Conservation (phyloP, 2,888 invertebrate species). For the Ceriagrion tenellum region DNA sequence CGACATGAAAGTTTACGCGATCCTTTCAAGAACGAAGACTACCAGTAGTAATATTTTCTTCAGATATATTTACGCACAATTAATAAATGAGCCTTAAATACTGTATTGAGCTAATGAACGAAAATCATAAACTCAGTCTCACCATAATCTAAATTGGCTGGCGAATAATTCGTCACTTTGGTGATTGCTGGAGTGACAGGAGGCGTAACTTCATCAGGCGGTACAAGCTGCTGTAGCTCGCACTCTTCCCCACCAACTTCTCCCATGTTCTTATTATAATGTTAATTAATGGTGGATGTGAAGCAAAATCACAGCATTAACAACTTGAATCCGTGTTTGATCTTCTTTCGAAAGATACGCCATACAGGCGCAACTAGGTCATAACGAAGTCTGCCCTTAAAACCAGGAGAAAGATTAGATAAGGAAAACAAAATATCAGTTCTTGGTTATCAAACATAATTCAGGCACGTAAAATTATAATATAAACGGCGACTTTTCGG, state of each 20-base stretch:
- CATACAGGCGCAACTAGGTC: neutral
- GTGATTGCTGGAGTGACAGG: slow-evolving; percentile 76
- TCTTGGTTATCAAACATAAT: neutral
- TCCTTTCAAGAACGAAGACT: too few species aligned
- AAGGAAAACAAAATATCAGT: neutral
- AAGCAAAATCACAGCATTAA: neutral
- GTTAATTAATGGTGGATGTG: neutral
- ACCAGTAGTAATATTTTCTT: too few species aligned
- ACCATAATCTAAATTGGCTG: slow-evolving; percentile 23
- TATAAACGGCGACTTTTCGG: neutral
- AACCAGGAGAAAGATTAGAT: neutral
- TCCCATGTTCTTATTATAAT: neutral
- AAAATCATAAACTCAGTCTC: neutral
- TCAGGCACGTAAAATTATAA: neutral
- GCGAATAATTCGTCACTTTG: slow-evolving; percentile 50
- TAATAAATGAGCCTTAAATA: too few species aligned
- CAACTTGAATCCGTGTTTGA: neutral
- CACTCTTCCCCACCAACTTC: slow-evolving; percentile 75
- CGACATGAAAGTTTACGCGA: too few species aligned
- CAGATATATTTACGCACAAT: too few species aligned
- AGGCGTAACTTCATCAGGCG: slow-evolving; percentile 77
- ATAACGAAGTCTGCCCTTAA: neutral
- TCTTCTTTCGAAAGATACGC: neutral
- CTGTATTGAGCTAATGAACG: too few species aligned
- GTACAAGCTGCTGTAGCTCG: slow-evolving; percentile 78